Percentiles rank a stretch among this genome's conserved stretches.
phyloP scores from a whole-genome alignment of 2,797 vertebrate species.

The Ctenopoma kingsleyae region DNA sequence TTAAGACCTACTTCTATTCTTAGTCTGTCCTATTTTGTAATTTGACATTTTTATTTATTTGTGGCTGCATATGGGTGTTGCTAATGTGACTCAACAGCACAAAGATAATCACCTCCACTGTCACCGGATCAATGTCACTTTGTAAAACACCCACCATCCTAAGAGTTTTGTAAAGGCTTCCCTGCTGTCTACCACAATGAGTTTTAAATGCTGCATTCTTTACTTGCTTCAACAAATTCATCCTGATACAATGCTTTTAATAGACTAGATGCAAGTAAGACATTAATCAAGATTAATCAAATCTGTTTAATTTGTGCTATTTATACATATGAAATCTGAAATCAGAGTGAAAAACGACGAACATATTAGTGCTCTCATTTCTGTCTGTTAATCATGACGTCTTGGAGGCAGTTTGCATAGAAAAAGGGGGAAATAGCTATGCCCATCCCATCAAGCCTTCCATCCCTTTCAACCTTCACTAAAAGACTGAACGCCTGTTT shows the following conservation, averaged over 20 bases:
- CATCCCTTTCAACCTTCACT: background rate
- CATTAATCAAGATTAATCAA: background rate
- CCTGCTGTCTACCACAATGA: background rate
- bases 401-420: background rate
- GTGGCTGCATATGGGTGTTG: conserved; percentile 15
- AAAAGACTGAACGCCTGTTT: background rate
- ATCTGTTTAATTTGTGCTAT: background rate
- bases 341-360: background rate
- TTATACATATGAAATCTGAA: background rate
- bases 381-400: too few relatives aligned
- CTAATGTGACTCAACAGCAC: conserved; percentile 23
- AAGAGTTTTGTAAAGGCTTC: background rate
- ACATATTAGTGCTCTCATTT: background rate
- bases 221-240: conserved; percentile 1
- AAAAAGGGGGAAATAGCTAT: background rate
- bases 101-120: conserved; percentile 20
- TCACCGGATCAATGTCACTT: conserved; percentile 13
- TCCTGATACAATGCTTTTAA: background rate
- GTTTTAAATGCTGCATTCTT: background rate
- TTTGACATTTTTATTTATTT: conserved; percentile 19
- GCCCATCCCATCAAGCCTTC: too few relatives aligned
- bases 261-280: background rate
- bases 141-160: conserved; percentile 25
- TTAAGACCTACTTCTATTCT: conserved; percentile 49
- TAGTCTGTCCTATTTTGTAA: conserved; percentile 57